Base-by-base conservation (phyloP, 2,797 vertebrate genomes). In the Lagodon rhomboides region DNA sequence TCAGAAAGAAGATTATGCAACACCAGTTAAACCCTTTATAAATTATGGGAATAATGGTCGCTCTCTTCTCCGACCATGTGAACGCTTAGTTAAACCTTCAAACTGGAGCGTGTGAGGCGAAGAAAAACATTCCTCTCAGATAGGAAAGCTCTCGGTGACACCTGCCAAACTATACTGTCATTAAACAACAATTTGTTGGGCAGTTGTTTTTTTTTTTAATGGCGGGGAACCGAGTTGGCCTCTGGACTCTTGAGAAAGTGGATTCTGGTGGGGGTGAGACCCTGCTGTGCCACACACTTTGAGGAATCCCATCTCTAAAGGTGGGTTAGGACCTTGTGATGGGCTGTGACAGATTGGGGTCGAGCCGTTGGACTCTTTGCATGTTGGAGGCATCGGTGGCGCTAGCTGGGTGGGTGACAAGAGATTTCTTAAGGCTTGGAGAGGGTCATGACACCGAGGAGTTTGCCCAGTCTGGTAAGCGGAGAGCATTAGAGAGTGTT, bases 291-390 rank as follows among this genome's bases (percentile, higher is more conserved):
- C 77, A 80, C 92, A 87, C 86, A 90, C 86, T 91, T 85, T 50
- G 83, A 73, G 67, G 83, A 71, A 62, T 63, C 83, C 65, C 62
- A 60, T 76, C 73, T 85, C 77, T 81, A 77, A 88, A 82, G 82
- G 82, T 88, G 87, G 90, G 89, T 90, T 75, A 78, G 88, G 90
- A 93, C 87, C 89, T 74, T n/a, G 54, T 91, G 92, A 93, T 73
- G 88, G 85, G 83, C 89, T 79, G 85, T 93, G 93, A 94, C 93
- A 94, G 93, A 94, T 94, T 93, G 90, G 85, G 91, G 89, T 92
- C 79, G 72, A 88, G 83, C 68, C 41, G 16, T 84, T 91, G 90
- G 89, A 77, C 78, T 88, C 68, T 69, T 61, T 85, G 85, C 84
- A 78, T 85, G 80, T 83, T 82, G 85, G 84, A 75, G 73, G 58